phyloP scores from a whole-genome alignment of 2,113 vertebrate genomes.

The Motacilla tschutschensis region DNA sequence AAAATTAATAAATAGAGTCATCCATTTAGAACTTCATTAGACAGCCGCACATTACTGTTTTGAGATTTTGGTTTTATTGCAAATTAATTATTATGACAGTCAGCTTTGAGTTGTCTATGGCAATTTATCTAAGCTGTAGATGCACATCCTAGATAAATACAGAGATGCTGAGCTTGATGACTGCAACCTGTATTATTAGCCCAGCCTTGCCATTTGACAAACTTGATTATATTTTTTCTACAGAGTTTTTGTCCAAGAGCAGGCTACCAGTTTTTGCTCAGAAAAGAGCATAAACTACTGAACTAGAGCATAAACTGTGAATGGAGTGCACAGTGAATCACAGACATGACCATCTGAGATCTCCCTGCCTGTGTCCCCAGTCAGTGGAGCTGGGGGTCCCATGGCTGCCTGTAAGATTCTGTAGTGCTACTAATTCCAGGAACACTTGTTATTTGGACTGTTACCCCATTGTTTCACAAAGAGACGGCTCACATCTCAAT shows the following conservation, averaged over 20 bases:
- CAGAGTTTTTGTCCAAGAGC: neutral
- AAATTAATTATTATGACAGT: neutral
- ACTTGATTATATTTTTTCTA: neutral
- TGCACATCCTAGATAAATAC: neutral
- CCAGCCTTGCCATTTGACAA: neutral
- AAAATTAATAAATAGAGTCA: neutral
- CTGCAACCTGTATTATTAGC: neutral
- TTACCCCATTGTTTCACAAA: neutral
- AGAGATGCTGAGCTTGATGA: neutral
- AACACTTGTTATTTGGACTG: neutral
- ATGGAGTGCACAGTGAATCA: neutral
- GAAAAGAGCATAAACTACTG: neutral
- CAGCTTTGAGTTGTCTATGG: neutral
- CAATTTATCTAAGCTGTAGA: neutral
- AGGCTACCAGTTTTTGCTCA: neutral
- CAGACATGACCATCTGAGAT: neutral
- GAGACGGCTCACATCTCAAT: neutral
- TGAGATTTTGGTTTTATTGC: neutral
- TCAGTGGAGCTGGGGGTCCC: neutral
- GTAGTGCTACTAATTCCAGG: neutral
- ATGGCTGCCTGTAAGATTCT: neutral
- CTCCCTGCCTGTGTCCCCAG: fast-evolving
- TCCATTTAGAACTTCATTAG: neutral
- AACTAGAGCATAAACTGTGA: neutral
- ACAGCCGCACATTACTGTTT: neutral